These are phyloP conservation scores for Chaetophractus vellerosus DNA, from an alignment of 2,797 vertebrate genomes.

Conservation along the genomic window DNA sequence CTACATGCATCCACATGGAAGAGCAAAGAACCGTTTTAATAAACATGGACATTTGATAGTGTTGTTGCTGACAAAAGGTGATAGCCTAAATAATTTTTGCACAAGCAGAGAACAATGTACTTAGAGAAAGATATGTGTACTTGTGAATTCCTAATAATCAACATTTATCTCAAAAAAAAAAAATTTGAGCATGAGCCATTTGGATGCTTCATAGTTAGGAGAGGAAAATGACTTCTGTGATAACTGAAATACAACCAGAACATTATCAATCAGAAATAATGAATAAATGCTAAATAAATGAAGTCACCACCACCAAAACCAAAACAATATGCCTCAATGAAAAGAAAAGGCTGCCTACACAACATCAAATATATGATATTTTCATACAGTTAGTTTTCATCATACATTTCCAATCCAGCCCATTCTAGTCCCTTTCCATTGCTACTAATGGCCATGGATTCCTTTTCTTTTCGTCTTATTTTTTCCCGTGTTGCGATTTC, in stretches of 20 bases:
- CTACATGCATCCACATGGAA: neutral
- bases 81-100: neutral
- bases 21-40: neutral
- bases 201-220: conserved; percentile 5
- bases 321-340: conserved; percentile 19
- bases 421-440: conserved; percentile 23
- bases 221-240: neutral
- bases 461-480: neutral
- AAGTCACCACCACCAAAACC: conserved; percentile 34
- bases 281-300: conserved; percentile 23
- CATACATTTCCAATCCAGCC: neutral
- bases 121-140: conserved; percentile 22
- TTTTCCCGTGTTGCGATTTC: conserved; percentile 51
- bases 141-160: neutral
- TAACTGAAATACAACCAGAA: conserved; percentile 45
- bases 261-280: conserved; percentile 33
- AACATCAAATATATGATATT: conserved; percentile 16
- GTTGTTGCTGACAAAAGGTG: neutral
- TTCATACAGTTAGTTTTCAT: conserved; percentile 35
- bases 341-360: conserved; percentile 6
- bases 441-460: neutral
- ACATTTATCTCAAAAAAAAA: conserved; percentile 58
- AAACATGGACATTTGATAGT: conserved; percentile 20
- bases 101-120: neutral
- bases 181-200: neutral